Conservation (phyloP, 1,140 invertebrate species). For the Batillaria attramentaria region DNA sequence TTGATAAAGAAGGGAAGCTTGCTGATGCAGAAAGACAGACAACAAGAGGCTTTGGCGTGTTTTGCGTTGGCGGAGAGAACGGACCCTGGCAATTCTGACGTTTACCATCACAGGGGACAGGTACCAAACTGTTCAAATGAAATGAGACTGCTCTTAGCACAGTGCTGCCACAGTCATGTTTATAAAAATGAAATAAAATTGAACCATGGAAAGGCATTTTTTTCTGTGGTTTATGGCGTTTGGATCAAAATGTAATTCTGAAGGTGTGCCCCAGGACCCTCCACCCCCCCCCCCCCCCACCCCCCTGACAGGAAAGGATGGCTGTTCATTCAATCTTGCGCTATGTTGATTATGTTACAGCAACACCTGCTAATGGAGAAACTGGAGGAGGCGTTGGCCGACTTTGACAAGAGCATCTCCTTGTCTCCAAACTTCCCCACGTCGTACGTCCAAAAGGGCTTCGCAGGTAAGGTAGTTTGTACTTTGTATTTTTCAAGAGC, state of each 20-base stretch:
- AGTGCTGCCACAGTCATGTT: too few relatives aligned
- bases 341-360: slow-evolving; percentile 76
- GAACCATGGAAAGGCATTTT: too few relatives aligned
- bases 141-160: too few relatives aligned
- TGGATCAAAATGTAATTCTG: too few relatives aligned
- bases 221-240: too few relatives aligned
- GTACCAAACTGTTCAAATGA: too few relatives aligned
- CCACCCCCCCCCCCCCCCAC: too few relatives aligned
- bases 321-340: too few relatives aligned
- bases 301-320: too few relatives aligned
- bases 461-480: slow-evolving; percentile 59
- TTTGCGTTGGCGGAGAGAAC: slow-evolving; percentile 84
- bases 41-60: slow-evolving; percentile 80
- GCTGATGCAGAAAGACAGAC: slow-evolving; percentile 82
- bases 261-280: too few relatives aligned
- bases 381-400: slow-evolving; percentile 82
- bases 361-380: slow-evolving; percentile 87
- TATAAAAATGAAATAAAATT: too few relatives aligned
- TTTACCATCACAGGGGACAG: slow-evolving; percentile 86
- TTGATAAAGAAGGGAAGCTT: slow-evolving; percentile 91
- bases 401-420: slow-evolving; percentile 87
- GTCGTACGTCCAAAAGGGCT: slow-evolving; percentile 85
- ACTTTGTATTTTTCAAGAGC: not conserved
- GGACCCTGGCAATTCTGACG: slow-evolving; percentile 85
- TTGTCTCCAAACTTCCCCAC: slow-evolving; percentile 87